Base-by-base conservation (phyloP, 2,113 vertebrate genomes). In the Nansenia antarctica region DNA sequence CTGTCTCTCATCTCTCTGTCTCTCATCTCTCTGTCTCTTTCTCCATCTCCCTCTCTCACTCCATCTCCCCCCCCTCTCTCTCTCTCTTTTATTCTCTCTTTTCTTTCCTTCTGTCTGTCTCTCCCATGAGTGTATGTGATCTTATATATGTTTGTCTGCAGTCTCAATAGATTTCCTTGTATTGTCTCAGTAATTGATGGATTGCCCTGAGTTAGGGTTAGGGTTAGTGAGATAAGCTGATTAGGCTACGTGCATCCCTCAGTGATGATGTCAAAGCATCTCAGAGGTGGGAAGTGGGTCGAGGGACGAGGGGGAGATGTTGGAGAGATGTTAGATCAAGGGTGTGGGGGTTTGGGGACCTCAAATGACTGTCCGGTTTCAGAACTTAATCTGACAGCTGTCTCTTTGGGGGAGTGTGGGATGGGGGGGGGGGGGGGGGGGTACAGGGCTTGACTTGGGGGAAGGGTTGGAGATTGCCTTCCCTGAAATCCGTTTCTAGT, bases 121-220 rank as follows among this genome's bases (percentile, higher is more conserved):
- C 92, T 93, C 93, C 91, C 90, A 92, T 91, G 87, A 87, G 90
- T 80, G 90, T 85, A 83, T 79, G 91, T 90, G 92, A 91, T 88
- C 90, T 89, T 42, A 52, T 72, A 92, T 92, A 84, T 18, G 32
- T 91, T 86, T 68, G 77, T 82, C 74, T 86, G 91, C 92, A 91
- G 88, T 94, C 93, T 94, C 94, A 94, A 94, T 94, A 92, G 93
- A 92, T 89, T 93, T 90, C 92, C 89, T 92, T 72, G 59, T n/a
- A n/a, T 53, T 75, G 66, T 85, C 76, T 77, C 58, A 53, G 78
- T 89, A 90, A 89, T 87, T 90, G 88, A 90, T 86, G 86, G 86
- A 90, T 90, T 82, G 77, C 82, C 85, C 67, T 65, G 81, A 85
- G 83, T 87, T 76, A 70, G 74, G 77, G 29, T 82, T 85, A 84